Conservation (phyloP, 2,113 vertebrate species). For the Probosciger aterrimus region DNA sequence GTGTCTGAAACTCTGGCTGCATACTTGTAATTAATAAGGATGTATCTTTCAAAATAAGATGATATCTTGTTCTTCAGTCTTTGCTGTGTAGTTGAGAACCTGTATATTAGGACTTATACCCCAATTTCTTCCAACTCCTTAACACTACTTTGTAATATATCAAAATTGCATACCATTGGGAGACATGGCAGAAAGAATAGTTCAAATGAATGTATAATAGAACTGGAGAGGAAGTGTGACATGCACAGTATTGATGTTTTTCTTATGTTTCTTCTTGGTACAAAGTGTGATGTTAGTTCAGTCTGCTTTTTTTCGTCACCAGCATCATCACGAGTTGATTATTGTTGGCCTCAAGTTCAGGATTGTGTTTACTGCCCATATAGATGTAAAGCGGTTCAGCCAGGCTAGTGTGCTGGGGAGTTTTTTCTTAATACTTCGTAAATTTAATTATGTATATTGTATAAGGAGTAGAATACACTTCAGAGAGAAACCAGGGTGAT, state of each 20-base stretch:
- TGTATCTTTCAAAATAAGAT: background rate
- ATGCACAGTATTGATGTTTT: background rate
- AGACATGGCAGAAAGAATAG: background rate
- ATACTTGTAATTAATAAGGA: background rate
- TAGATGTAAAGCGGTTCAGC: background rate
- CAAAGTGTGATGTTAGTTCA: background rate
- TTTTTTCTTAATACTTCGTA: background rate
- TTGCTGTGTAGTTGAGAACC: background rate
- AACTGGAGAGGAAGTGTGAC: background rate
- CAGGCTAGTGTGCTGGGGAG: background rate
- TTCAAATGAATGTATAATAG: background rate
- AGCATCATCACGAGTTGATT: background rate
- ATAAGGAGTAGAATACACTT: background rate
- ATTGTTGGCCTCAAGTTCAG: background rate
- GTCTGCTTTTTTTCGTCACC: background rate
- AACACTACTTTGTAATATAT: background rate
- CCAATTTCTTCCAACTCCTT: background rate
- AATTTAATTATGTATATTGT: background rate
- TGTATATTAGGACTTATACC: background rate
- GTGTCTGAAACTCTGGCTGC: background rate
- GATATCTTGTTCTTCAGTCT: background rate
- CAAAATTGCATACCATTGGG: background rate
- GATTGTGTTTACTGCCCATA: background rate
- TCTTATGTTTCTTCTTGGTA: background rate
- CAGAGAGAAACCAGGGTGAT: background rate